These are phyloP conservation scores for Danio albolineatus DNA, from an alignment of 2,797 vertebrate genomes.

Conservation along the genomic window DNA sequence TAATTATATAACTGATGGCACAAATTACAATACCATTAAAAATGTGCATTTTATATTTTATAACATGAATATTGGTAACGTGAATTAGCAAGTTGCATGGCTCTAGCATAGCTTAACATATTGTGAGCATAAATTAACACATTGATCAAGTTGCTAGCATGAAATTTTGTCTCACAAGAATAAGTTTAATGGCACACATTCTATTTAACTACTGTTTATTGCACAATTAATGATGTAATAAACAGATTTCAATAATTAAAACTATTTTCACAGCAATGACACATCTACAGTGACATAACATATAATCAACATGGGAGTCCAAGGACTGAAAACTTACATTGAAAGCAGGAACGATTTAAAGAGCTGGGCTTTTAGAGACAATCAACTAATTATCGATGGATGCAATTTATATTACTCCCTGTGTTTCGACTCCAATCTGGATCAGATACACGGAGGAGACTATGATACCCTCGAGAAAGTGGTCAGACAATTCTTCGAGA, in stretches of 20 bases:
- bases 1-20: too few relatives aligned
- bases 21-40: too few relatives aligned
- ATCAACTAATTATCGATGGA: conserved; percentile 84
- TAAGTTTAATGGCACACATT: background rate
- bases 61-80: too few relatives aligned
- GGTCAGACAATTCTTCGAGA: conserved; percentile 75
- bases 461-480: conserved; percentile 77
- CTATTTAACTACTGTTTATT: background rate
- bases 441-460: conserved; percentile 83
- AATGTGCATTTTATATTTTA: too few relatives aligned
- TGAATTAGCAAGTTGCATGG: too few relatives aligned
- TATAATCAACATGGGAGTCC: conserved; percentile 79
- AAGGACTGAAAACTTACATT: conserved; percentile 74
- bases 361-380: conserved; percentile 71
- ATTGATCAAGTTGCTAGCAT: too few relatives aligned
- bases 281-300: background rate
- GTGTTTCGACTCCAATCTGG: conserved; percentile 74
- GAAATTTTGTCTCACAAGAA: too few relatives aligned
- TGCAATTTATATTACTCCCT: conserved; percentile 78
- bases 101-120: too few relatives aligned
- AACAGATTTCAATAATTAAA: background rate
- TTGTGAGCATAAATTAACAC: too few relatives aligned
- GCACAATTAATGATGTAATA: too few relatives aligned
- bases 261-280: background rate
- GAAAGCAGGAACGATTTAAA: conserved; percentile 69